Evolutionary conservation across 2,888 invertebrate species (phyloP).

Genomic region (Thecocarcelia acutangulata): DNA sequence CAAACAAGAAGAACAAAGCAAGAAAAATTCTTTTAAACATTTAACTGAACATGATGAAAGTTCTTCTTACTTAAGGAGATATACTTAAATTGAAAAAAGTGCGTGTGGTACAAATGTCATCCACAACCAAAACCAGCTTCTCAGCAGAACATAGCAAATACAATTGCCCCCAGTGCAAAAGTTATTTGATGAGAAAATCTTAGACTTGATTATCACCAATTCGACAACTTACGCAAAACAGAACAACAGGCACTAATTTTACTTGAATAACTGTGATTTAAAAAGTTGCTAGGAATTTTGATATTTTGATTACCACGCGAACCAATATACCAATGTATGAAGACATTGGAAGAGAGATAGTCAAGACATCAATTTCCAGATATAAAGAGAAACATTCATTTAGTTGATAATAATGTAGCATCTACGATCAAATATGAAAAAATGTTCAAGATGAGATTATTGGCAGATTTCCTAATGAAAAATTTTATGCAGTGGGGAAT

Average conservation of each 20-base stretch:
- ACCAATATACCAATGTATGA: background rate
- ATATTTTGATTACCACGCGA: background rate
- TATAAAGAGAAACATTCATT: background rate
- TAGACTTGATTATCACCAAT: background rate
- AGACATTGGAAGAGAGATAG: background rate
- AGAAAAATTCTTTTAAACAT: no score
- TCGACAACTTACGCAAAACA: background rate
- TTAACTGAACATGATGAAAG: no score
- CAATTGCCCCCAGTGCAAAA: background rate
- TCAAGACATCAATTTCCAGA: background rate
- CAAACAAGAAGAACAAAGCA: no score
- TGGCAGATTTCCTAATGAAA: slow-evolving; percentile 6
- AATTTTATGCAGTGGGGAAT: slow-evolving; percentile 4
- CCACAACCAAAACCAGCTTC: background rate
- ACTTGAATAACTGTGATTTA: background rate
- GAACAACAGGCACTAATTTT: slow-evolving; percentile 8
- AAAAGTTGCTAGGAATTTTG: background rate
- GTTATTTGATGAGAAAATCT: background rate
- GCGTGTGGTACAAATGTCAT: background rate
- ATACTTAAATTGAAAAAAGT: no score
- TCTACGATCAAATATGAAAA: background rate
- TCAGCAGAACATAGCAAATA: background rate
- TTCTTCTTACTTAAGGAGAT: no score
- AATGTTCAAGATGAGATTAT: slow-evolving; percentile 6
- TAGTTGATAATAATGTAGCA: slow-evolving; percentile 1